phyloP scores from a whole-genome alignment of 2,888 invertebrate species.

The Amphipoea lucens region DNA sequence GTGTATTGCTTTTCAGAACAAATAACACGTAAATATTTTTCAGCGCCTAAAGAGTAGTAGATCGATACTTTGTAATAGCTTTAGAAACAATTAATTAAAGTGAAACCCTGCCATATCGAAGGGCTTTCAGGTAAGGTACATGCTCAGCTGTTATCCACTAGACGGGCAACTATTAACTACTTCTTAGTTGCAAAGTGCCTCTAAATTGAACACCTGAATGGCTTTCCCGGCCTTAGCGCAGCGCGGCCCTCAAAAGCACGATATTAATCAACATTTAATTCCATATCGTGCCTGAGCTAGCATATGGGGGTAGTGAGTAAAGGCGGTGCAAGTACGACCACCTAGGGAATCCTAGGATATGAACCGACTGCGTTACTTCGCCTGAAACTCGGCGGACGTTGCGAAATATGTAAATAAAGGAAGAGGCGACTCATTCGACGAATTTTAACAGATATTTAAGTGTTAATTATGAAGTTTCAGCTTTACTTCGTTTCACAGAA shows the following conservation, averaged over 20 bases:
- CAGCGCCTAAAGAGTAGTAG: not conserved
- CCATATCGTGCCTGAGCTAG: slow-evolving; percentile 75
- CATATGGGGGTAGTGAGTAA: slow-evolving; percentile 69
- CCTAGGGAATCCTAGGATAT: slow-evolving; percentile 85
- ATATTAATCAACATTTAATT: slow-evolving; percentile 89
- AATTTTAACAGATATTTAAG: slow-evolving; percentile 89
- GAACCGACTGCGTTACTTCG: slow-evolving; percentile 80
- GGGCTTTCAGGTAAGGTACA: slow-evolving; percentile 71
- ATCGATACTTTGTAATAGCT: slow-evolving; percentile 1
- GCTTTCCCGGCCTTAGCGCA: slow-evolving; percentile 72
- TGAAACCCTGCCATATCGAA: slow-evolving; percentile 70
- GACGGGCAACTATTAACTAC: slow-evolving; percentile 81
- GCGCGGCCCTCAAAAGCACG: slow-evolving; percentile 79
- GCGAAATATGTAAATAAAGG: slow-evolving; percentile 88
- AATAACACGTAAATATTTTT: not conserved
- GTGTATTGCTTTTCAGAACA: not conserved
- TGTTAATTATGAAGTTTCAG: slow-evolving; percentile 86
- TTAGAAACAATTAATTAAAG: slow-evolving; percentile 63
- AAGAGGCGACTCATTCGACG: slow-evolving; percentile 86
- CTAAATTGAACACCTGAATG: slow-evolving; percentile 84
- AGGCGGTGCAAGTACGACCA: slow-evolving; percentile 79
- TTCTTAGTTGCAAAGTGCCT: slow-evolving; percentile 84
- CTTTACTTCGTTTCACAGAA: slow-evolving; percentile 76
- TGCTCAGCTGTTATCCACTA: slow-evolving; percentile 74
- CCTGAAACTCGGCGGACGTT: slow-evolving; percentile 79